A percentile compares a stretch with the other conserved stretches of the same genome.
Conservation (phyloP, 2,888 invertebrate genomes). For the Labia minor region DNA sequence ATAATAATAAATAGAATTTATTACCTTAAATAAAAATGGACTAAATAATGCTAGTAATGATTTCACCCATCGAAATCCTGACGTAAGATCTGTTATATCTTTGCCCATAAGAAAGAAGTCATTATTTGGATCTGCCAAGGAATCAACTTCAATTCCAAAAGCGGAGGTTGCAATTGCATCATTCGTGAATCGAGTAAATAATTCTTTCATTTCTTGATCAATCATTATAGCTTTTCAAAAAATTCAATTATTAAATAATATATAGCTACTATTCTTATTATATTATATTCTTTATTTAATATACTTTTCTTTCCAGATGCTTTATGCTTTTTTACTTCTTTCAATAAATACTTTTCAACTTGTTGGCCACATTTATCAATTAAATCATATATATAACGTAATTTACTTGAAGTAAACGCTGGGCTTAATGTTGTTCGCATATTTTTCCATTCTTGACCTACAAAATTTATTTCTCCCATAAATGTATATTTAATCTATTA, state of each 20-base stretch:
- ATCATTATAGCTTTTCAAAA: neutral
- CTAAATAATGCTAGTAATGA: neutral
- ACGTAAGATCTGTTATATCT: neutral
- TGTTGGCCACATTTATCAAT: conserved; percentile 26
- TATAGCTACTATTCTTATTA: too few relatives aligned
- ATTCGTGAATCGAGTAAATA: conserved; percentile 23
- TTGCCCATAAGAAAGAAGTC: conserved; percentile 22
- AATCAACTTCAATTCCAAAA: conserved; percentile 25
- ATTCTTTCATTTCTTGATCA: conserved; percentile 23
- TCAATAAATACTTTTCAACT: conserved; percentile 24
- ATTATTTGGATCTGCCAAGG: conserved; percentile 21
- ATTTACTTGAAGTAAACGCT: conserved; percentile 27
- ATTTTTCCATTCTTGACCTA: conserved; percentile 27
- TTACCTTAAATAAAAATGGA: conserved; percentile 13
- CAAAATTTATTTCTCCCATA: too few relatives aligned
- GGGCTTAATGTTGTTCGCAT: conserved; percentile 28
- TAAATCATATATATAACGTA: conserved; percentile 22
- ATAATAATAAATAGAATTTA: too few relatives aligned
- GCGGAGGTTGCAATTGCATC: conserved; percentile 26
- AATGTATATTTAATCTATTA: too few relatives aligned
- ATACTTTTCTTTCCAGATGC: neutral
- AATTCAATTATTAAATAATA: too few relatives aligned
- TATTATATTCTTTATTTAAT: too few relatives aligned
- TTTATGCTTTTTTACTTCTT: conserved; percentile 16
- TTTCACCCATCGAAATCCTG: neutral